phyloP scores from a whole-genome alignment of 2,797 vertebrate species.

The Enteromius argenteus region DNA sequence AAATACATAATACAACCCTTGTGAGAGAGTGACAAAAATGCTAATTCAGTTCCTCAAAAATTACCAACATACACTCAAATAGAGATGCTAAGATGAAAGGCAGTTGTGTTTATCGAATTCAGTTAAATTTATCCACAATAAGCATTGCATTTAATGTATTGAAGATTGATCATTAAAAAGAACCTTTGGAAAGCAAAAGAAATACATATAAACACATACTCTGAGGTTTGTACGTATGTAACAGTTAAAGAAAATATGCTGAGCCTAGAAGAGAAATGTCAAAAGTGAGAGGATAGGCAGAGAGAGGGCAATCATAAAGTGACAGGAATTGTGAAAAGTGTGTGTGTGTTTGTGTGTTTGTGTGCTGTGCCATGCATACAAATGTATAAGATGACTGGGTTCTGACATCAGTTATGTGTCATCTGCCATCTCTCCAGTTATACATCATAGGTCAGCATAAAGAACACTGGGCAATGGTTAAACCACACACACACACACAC shows the following conservation, averaged over 20 bases:
- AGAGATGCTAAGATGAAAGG: background rate
- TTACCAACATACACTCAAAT: background rate
- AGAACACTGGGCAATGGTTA: background rate
- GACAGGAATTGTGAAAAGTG: background rate
- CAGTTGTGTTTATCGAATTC: background rate
- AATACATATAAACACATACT: background rate
- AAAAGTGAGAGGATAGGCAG: background rate
- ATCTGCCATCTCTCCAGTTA: background rate
- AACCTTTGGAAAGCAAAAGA: background rate
- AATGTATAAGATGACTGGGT: background rate
- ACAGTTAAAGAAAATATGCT: background rate
- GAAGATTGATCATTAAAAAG: background rate
- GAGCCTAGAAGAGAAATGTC: background rate
- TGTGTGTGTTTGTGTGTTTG: background rate
- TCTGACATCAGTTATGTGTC: background rate
- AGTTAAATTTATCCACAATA: background rate
- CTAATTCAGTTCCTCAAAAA: background rate
- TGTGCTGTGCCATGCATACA: background rate
- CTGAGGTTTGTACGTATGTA: background rate
- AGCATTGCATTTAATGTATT: background rate
- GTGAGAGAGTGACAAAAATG: background rate
- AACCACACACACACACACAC: background rate
- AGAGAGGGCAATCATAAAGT: background rate
- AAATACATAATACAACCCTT: slow-evolving; percentile 12
- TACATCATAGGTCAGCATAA: background rate